Evolutionary conservation across 1,140 invertebrate genomes (phyloP), one percentile per base, ranked within the genome.

Genomic region (Lepidotrigona ventralis): DNA sequence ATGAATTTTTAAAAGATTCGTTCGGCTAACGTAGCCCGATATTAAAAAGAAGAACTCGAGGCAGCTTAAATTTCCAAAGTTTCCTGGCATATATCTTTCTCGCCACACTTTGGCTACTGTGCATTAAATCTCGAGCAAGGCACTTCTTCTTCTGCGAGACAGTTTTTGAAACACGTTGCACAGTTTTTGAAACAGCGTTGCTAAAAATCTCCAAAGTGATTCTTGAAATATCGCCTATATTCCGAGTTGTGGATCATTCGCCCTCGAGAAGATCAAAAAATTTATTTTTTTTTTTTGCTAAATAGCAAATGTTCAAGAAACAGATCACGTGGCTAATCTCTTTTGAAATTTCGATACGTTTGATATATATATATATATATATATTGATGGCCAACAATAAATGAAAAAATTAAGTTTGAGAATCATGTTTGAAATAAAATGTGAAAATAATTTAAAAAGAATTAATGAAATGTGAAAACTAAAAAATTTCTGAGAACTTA

Each of bases 141-240:
- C 19, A 33, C 64, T 66, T 66, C 15, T 29, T 66, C 2, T 33
- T 2, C 64, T 8, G 64, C 29, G 33, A 66, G 29, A 29, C 3
- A 66, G 64, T 66, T 66, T 66, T 66, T 66, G 64, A 66, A 66
- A 66, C 26, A 33, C 19, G 64, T 33, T 66, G 29, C 64, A 29
- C 15, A 26, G 1, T 33, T 33, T 33, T 33, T 33, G 33, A 33
- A 33, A 33, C 33, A 33, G n/a, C 33, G 33, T 33, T 33, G 33
- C 64, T 33, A 66, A 66, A 46, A 66, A 66, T 66, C 29, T 33
- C 64, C 15, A 33, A 66, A 66, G 64, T 66, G 64, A 66, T 66
- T 33, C 8, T 29, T 33, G 64, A 66, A 33, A 33, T 33, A 33
- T 33, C 29, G 1, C 29, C 2, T 33, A 33, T 33, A 29, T 66